Conservation (phyloP, 2,888 invertebrate species). For the Orthosia cruda region DNA sequence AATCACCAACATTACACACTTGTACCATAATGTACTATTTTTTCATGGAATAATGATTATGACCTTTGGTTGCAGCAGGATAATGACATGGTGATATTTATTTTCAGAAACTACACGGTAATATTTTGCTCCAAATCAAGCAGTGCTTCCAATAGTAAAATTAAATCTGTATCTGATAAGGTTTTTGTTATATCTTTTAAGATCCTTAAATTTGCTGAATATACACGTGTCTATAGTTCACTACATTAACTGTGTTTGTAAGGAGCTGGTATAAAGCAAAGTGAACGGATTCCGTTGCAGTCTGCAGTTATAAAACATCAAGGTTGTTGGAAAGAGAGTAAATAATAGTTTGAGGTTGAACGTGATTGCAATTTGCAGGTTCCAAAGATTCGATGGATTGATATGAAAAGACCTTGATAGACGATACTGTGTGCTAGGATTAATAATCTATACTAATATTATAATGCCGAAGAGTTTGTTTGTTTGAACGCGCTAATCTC, state of each 20-base stretch:
- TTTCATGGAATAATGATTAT: too few relatives aligned
- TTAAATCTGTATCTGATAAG: too few relatives aligned
- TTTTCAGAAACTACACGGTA: too few relatives aligned
- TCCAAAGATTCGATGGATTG: slow-evolving; percentile 32
- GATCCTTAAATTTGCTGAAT: neutral
- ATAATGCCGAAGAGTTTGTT: too few relatives aligned
- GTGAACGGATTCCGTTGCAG: slow-evolving; percentile 60
- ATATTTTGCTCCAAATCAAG: too few relatives aligned
- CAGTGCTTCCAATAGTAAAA: too few relatives aligned
- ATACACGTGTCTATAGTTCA: neutral
- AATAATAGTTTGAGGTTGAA: slow-evolving; percentile 31
- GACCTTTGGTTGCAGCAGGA: too few relatives aligned
- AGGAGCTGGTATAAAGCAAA: slow-evolving; percentile 15
- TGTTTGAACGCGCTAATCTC: too few relatives aligned
- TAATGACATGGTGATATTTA: too few relatives aligned
- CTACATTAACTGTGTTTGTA: neutral
- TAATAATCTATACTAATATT: too few relatives aligned
- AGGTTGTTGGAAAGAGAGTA: slow-evolving; percentile 62
- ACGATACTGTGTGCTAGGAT: neutral
- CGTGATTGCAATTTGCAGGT: slow-evolving; percentile 49
- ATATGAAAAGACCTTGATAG: slow-evolving; percentile 22
- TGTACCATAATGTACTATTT: too few relatives aligned
- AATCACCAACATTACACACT: too few relatives aligned
- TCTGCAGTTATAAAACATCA: slow-evolving; percentile 52
- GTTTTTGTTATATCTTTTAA: neutral